phyloP scores from a whole-genome alignment of 2,113 vertebrate genomes.

The Saiga tatarica region DNA sequence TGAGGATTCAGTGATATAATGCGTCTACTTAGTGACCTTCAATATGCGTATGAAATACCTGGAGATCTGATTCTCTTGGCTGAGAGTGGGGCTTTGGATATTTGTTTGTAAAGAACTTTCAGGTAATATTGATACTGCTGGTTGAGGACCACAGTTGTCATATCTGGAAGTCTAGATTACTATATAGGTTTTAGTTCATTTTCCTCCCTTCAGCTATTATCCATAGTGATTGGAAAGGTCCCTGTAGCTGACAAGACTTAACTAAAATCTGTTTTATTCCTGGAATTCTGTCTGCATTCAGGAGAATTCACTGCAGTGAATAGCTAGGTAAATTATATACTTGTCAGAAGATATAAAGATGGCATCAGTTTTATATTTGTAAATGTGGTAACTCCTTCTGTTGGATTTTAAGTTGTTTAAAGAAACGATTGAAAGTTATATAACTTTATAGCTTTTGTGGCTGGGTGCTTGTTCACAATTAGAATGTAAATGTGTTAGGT shows the following conservation, averaged over 20 bases:
- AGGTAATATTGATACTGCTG: not conserved
- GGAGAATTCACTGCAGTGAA: not conserved
- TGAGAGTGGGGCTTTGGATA: not conserved
- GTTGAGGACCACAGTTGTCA: not conserved
- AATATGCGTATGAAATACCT: not conserved
- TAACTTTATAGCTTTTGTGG: not conserved
- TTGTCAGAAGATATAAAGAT: not conserved
- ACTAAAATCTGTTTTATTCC: not conserved
- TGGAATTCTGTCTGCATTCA: constrained; percentile 6
- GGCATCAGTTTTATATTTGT: not conserved
- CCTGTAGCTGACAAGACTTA: not conserved
- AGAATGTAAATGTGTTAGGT: not conserved
- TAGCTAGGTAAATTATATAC: not conserved
- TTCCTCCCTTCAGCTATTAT: not conserved
- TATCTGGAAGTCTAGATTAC: not conserved
- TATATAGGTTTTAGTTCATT: not conserved
- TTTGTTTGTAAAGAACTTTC: not conserved
- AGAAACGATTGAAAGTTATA: not conserved
- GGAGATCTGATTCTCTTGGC: not conserved
- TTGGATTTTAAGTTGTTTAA: not conserved
- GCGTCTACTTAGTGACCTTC: not conserved
- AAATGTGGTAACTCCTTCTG: not conserved
- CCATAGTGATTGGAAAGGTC: constrained; percentile 1
- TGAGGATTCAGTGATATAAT: not conserved
- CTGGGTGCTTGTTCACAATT: not conserved